phyloP scores from a whole-genome alignment of 2,113 vertebrate species.

The Pyxicephalus adspersus region DNA sequence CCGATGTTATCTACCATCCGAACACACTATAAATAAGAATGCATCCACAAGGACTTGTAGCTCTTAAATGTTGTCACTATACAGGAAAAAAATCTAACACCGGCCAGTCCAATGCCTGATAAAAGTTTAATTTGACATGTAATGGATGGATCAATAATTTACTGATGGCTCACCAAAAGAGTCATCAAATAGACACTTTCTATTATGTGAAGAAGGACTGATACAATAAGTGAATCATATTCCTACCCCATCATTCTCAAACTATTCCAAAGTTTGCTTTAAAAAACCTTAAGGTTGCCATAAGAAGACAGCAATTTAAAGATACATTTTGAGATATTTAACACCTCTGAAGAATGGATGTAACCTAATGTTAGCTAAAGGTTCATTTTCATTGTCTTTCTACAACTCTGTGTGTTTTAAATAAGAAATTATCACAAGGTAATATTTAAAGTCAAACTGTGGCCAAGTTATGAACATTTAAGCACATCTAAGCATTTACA shows the following conservation, averaged over 20 bases:
- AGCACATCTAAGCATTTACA: not conserved
- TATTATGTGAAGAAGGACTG: constrained; percentile 4
- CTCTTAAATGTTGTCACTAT: constrained; percentile 19
- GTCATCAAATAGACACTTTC: not conserved
- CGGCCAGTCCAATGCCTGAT: constrained; percentile 6
- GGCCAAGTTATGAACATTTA: too few species aligned
- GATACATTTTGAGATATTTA: constrained; percentile 36
- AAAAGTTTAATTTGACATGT: constrained; percentile 35
- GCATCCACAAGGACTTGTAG: constrained; percentile 25
- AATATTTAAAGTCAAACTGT: not conserved
- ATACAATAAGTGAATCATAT: not conserved
- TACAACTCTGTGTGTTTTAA: not conserved
- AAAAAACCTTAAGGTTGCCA: constrained; percentile 35
- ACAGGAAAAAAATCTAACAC: not conserved
- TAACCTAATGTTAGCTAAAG: not conserved
- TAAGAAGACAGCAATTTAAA: not conserved
- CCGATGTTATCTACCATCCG: constrained; percentile 39
- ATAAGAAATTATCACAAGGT: not conserved
- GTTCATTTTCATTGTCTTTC: constrained; percentile 26
- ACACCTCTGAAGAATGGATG: constrained; percentile 6
- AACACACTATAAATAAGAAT: constrained; percentile 46
- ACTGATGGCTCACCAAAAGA: not conserved
- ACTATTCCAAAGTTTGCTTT: constrained; percentile 1
- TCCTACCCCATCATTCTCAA: not conserved
- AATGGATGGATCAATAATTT: constrained; percentile 41